phyloP scores from a whole-genome alignment of 2,797 vertebrate genomes.

The Liparis tanakae region DNA sequence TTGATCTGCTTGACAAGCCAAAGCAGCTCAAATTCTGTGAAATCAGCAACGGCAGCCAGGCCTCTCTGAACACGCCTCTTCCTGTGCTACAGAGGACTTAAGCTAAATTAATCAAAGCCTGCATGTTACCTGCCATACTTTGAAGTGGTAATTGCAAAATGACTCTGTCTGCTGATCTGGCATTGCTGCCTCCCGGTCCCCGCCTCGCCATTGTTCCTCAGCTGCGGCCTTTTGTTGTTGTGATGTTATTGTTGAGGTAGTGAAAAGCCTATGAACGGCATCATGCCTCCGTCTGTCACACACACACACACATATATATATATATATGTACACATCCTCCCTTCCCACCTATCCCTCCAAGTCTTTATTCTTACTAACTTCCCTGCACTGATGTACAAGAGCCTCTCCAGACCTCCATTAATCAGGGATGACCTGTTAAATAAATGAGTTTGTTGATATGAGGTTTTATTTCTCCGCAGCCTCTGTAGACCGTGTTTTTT shows the following conservation, averaged over 20 bases:
- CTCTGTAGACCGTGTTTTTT: slow-evolving; percentile 48
- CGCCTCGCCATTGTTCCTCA: slow-evolving; percentile 52
- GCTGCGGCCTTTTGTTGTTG: slow-evolving; percentile 67
- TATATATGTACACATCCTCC: slow-evolving; percentile 6
- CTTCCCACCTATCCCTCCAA: slow-evolving; percentile 16
- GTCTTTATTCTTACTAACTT: slow-evolving; percentile 53
- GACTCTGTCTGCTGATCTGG: slow-evolving; percentile 79
- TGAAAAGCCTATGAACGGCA: slow-evolving; percentile 54
- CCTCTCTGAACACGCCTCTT: slow-evolving; percentile 81
- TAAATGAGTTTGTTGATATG: slow-evolving; percentile 75
- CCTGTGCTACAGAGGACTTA: slow-evolving; percentile 81
- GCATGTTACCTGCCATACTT: slow-evolving; percentile 81
- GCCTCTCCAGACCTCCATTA: slow-evolving; percentile 61
- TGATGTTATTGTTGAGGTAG: slow-evolving; percentile 64
- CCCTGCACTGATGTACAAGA: slow-evolving; percentile 47
- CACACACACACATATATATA: background rate
- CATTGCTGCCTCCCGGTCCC: slow-evolving; percentile 68
- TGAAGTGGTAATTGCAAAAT: slow-evolving; percentile 85
- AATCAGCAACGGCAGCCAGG: slow-evolving; percentile 84
- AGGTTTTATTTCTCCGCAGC: slow-evolving; percentile 69
- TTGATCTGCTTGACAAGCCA: slow-evolving; percentile 85
- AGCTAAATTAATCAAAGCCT: slow-evolving; percentile 87
- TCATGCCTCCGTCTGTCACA: slow-evolving; percentile 38
- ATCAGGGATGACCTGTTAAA: slow-evolving; percentile 70
- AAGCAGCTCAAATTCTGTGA: slow-evolving; percentile 86